These are phyloP conservation scores for Globodera rostochiensis DNA, from an alignment of 1,140 invertebrate species.

Conservation along the genomic window DNA sequence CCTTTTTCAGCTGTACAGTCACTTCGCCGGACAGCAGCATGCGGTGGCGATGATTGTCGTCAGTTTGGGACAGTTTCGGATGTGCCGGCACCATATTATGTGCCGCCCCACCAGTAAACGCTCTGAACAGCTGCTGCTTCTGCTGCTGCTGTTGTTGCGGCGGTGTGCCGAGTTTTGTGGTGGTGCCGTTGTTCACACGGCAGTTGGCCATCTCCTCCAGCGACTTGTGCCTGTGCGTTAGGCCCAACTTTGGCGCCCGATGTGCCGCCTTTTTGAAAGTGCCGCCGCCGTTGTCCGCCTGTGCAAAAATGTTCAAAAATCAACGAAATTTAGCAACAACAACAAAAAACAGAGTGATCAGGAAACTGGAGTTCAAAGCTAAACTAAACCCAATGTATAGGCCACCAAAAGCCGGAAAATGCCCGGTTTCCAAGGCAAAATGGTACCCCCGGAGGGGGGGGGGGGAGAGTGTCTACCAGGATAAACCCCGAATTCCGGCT, in stretches of 20 bases:
- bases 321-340: too few relatives aligned
- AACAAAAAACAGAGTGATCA: too few relatives aligned
- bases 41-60: background rate
- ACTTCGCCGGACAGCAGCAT: constrained; percentile 53
- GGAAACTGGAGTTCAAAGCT: too few relatives aligned
- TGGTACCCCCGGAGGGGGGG: too few relatives aligned
- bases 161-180: too few relatives aligned
- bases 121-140: background rate
- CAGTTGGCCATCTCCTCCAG: constrained; percentile 15
- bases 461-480: too few relatives aligned
- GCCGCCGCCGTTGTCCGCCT: background rate
- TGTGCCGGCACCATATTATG: background rate
- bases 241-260: background rate
- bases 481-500: too few relatives aligned
- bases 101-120: background rate
- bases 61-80: background rate
- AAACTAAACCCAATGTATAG: too few relatives aligned
- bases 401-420: too few relatives aligned
- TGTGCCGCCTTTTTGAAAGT: background rate
- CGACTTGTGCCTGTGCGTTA: constrained; percentile 11
- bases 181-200: constrained; percentile 1
- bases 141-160: background rate
- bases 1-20: constrained; percentile 56
- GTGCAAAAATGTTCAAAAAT: too few relatives aligned
- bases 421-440: too few relatives aligned